Evolutionary conservation across 2,888 invertebrate genomes (phyloP), one percentile per base, ranked within the genome.

Genomic region (Nomada fucata): DNA sequence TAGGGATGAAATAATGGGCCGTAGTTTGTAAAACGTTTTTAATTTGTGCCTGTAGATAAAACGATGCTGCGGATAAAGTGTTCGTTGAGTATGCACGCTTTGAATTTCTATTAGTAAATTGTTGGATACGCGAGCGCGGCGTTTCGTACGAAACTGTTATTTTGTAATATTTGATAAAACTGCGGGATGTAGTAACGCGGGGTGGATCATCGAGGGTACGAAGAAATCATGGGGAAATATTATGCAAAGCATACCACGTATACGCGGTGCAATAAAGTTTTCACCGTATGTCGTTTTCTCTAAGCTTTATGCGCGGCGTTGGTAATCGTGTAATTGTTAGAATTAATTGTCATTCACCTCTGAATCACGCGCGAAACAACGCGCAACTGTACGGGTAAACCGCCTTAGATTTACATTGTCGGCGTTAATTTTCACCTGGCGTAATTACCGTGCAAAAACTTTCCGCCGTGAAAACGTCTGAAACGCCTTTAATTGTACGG

Each of bases 401-500:
- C 47, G 42, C 65, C 65, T 67, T 57, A 68, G 63, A 75, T 82
- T 68, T 71, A 53, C 74, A 55, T 61, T 26, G 65, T 55, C 44
- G 29, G 64, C 23, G 80, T 73, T 81, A 81, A 78, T 69, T 60
- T 53, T 60, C 71, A 63, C 44, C 67, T 47, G 11, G 47, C 36
- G 47, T 75, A 80, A 82, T 82, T 75, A 63, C 59, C 47, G 29
- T 20, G 67, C 26, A 75, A 75, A 80, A 75, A 80, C 61, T 71
- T 74, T 18, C 36, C 20, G 13, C 57, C 11, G 53, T 11, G 52
- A 29, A 64, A 61, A 61, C 59, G 55, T 74, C 53, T 69, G 67
- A 75, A 75, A 61, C 63, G 75, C 15, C 80, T 80, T 68, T 82
- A 80, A 82, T 80, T 74, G 68, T 64, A 26, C 57, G 57, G 20